Percentiles rank a stretch among this genome's conserved stretches.
Evolutionary conservation across 2,113 vertebrate species (phyloP).

Genomic region (Ailurus styani): DNA sequence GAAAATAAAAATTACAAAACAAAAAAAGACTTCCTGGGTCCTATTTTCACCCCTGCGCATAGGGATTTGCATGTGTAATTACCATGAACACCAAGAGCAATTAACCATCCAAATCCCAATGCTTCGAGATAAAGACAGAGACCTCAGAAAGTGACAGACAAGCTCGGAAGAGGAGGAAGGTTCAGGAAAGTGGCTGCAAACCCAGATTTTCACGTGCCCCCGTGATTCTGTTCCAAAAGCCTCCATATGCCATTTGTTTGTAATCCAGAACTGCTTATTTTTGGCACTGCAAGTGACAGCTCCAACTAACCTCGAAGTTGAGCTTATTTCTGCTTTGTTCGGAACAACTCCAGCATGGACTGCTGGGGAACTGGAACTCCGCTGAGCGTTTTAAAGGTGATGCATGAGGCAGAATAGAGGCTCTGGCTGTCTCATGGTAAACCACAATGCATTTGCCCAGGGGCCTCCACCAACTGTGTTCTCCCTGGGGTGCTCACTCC

Average conservation of each 20-base stretch:
- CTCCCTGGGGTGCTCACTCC: not conserved
- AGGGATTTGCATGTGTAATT: slow-evolving; percentile 70
- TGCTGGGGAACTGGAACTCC: slow-evolving; percentile 26
- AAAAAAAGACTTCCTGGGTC: slow-evolving; percentile 40
- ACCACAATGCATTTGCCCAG: not conserved
- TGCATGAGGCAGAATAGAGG: slow-evolving; percentile 75
- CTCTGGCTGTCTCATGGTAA: slow-evolving; percentile 42
- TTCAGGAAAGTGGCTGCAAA: slow-evolving; percentile 53
- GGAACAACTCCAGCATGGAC: not conserved
- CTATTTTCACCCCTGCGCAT: slow-evolving; percentile 19
- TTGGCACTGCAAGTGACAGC: not conserved
- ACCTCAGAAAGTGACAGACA: slow-evolving; percentile 47
- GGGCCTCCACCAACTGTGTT: not conserved
- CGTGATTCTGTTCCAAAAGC: not conserved
- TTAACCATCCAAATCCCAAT: slow-evolving; percentile 63
- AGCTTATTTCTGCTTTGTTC: slow-evolving; percentile 42
- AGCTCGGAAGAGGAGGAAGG: slow-evolving; percentile 42
- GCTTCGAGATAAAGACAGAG: slow-evolving; percentile 38
- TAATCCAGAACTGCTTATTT: not conserved
- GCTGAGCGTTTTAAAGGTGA: slow-evolving; percentile 46
- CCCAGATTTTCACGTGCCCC: slow-evolving; percentile 13
- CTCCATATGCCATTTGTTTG: not conserved
- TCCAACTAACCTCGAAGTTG: not conserved
- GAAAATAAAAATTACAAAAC: slow-evolving; percentile 66
- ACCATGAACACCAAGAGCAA: slow-evolving; percentile 21